Evolutionary conservation across 2,888 invertebrate species (phyloP).

Genomic region (Fabriciana adippe): DNA sequence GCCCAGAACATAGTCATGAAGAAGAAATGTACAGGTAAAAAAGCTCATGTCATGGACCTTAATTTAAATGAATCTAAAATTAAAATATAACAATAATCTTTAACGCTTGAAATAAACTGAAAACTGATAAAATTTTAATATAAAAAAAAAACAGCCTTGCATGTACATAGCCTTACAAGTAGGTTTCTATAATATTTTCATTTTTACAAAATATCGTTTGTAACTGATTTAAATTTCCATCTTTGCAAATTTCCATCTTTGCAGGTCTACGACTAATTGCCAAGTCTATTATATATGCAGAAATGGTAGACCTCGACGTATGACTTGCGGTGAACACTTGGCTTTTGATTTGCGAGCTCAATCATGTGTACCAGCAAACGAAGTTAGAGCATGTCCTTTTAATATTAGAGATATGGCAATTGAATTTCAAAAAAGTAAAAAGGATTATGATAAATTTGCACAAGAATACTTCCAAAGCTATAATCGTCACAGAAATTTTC

Average conservation of each 20-base stretch:
- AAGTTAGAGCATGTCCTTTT: not conserved
- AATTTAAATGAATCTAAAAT: too few species aligned
- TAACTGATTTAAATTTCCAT: not conserved
- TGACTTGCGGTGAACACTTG: slow-evolving; percentile 88
- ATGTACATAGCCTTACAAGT: too few species aligned
- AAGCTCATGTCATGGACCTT: too few species aligned
- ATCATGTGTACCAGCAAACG: slow-evolving; percentile 82
- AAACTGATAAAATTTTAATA: too few species aligned
- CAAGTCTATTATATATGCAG: slow-evolving; percentile 91
- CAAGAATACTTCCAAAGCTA: too few species aligned
- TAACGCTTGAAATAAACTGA: too few species aligned
- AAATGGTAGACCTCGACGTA: slow-evolving; percentile 87
- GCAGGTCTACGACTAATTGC: slow-evolving; percentile 83
- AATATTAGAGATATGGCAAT: not conserved
- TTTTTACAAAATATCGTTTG: not conserved
- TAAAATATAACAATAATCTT: too few species aligned
- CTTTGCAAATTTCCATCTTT: slow-evolving; percentile 54
- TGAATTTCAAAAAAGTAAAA: not conserved
- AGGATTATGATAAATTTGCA: not conserved
- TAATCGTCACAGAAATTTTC: too few species aligned
- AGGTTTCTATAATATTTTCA: too few species aligned
- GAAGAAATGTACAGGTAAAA: slow-evolving; percentile 9
- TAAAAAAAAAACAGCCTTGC: too few species aligned
- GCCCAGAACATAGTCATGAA: not conserved
- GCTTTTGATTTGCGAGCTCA: slow-evolving; percentile 90